Conservation (phyloP, 2,113 vertebrate genomes). For the Peromyscus polionotus region DNA sequence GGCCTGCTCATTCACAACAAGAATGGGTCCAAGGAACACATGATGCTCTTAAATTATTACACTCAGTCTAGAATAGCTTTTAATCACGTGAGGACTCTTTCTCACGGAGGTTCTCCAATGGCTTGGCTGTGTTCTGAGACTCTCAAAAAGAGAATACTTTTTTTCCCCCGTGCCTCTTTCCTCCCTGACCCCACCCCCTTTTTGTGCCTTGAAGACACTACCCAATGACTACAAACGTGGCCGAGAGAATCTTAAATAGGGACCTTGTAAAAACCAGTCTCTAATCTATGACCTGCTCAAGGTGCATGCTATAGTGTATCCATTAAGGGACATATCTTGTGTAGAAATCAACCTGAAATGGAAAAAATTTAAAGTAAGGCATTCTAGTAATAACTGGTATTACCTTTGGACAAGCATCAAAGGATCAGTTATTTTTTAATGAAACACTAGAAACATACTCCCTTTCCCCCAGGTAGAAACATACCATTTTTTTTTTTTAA, state of each 20-base stretch:
- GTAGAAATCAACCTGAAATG: not conserved
- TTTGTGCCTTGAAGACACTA: not conserved
- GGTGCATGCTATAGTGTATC: not conserved
- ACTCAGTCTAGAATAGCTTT: not conserved
- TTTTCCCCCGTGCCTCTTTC: not conserved
- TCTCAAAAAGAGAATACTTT: not conserved
- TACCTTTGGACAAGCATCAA: not conserved
- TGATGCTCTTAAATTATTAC: not conserved
- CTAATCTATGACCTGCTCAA: slow-evolving; percentile 22
- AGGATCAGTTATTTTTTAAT: not conserved
- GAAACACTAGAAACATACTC: not conserved
- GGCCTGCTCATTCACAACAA: not conserved
- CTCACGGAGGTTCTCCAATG: not conserved
- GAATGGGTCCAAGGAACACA: not conserved
- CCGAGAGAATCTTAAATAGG: slow-evolving; percentile 13
- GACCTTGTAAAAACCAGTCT: slow-evolving; percentile 8
- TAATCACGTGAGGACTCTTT: slow-evolving; percentile 12
- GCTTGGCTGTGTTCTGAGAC: not conserved
- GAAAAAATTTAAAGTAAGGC: slow-evolving; percentile 30
- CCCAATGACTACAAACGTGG: not conserved
- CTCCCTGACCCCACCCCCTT: not conserved
- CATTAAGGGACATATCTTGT: not conserved
- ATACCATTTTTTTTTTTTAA: not conserved
- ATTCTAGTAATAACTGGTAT: slow-evolving; percentile 7
- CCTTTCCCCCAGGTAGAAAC: not conserved